These are phyloP conservation scores for Pachycephus smyrnensis DNA, from an alignment of 2,888 invertebrate species.

Conservation along the genomic window DNA sequence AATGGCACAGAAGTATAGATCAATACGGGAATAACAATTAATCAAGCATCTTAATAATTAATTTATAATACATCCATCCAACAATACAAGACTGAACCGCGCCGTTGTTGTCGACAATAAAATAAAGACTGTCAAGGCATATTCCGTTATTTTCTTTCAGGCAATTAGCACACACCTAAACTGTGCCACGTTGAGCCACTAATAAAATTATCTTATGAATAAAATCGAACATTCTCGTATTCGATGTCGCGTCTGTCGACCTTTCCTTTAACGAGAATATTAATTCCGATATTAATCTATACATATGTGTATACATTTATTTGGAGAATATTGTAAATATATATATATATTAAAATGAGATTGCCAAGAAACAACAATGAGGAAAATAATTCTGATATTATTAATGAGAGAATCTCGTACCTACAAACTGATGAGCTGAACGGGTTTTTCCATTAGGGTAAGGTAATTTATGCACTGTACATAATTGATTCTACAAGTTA, in stretches of 20 bases:
- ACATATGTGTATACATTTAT: not conserved
- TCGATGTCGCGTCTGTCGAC: not conserved
- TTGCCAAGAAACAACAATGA: slow-evolving; percentile 29
- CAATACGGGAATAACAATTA: slow-evolving; percentile 33
- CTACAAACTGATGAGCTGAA: slow-evolving; percentile 31
- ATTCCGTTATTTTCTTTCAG: not conserved
- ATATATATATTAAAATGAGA: slow-evolving; percentile 7
- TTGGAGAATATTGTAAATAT: not conserved
- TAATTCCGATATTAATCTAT: slow-evolving; percentile 15
- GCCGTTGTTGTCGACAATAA: not conserved
- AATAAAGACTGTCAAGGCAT: not conserved
- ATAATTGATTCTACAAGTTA: slow-evolving; percentile 48
- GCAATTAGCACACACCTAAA: not conserved
- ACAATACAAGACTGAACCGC: not conserved
- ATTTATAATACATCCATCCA: not conserved
- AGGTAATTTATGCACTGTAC: slow-evolving; percentile 44
- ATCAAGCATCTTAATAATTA: not conserved
- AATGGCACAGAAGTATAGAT: slow-evolving; percentile 28
- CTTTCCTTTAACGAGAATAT: not conserved
- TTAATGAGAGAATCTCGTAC: slow-evolving; percentile 23
- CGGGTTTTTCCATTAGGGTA: slow-evolving; percentile 30
- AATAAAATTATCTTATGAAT: not conserved
- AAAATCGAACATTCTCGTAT: not conserved
- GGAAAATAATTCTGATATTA: slow-evolving; percentile 29
- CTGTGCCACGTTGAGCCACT: not conserved